Evolutionary conservation across 2,888 invertebrate genomes (phyloP).

Genomic region (Limnephilus marmoratus): DNA sequence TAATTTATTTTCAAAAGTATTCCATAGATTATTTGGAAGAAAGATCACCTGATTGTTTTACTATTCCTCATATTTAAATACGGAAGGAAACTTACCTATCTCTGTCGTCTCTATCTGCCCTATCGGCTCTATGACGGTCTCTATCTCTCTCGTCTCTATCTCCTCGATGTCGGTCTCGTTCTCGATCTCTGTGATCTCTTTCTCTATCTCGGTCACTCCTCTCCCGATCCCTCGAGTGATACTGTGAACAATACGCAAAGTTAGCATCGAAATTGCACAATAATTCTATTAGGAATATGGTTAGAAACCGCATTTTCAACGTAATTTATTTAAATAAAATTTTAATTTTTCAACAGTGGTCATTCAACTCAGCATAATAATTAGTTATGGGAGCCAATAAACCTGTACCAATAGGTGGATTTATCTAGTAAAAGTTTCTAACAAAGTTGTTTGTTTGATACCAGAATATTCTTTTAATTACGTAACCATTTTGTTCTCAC

Average conservation of each 20-base stretch:
- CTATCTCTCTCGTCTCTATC: constrained; percentile 76
- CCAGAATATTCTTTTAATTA: not conserved
- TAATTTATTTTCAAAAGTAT: not conserved
- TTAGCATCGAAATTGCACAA: not conserved
- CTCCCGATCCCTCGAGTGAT: constrained; percentile 76
- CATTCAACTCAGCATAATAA: not conserved
- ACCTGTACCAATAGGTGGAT: not conserved
- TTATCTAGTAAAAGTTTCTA: too few species aligned
- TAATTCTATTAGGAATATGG: not conserved
- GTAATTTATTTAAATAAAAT: not conserved
- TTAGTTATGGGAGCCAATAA: not conserved
- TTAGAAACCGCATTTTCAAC: not conserved
- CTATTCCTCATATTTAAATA: not conserved
- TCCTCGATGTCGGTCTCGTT: constrained; percentile 78
- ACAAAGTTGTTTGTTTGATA: not conserved
- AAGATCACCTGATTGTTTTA: not conserved
- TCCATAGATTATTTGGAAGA: not conserved
- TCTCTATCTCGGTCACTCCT: constrained; percentile 78
- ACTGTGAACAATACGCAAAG: constrained; percentile 72
- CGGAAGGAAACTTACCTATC: constrained; percentile 59
- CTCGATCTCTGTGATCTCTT: constrained; percentile 78
- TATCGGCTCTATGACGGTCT: constrained; percentile 69
- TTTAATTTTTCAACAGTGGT: not conserved
- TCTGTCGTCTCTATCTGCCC: constrained; percentile 66
- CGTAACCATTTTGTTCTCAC: too few species aligned